A percentile compares a stretch with the other conserved stretches of the same genome.
These are phyloP conservation scores for Otis tarda DNA, from an alignment of 2,113 vertebrate species.

Conservation along the genomic window DNA sequence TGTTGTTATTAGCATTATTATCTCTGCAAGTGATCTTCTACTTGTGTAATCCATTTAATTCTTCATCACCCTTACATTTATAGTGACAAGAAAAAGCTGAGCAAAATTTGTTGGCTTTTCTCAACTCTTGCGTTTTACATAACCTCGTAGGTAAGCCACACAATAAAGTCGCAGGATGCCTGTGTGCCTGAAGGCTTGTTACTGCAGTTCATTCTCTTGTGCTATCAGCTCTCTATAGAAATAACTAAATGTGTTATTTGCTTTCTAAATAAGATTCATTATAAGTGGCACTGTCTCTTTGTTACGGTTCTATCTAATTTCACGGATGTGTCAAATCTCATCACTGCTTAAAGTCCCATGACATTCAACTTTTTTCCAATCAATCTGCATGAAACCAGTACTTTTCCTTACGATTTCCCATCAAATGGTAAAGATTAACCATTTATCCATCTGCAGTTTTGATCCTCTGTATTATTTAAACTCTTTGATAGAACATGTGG, in stretches of 20 bases:
- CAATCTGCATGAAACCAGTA: not conserved
- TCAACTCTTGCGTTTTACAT: not conserved
- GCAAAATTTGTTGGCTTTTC: not conserved
- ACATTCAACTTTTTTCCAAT: not conserved
- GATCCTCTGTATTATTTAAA: not conserved
- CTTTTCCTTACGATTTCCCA: not conserved
- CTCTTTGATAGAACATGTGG: not conserved
- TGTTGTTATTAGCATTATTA: not conserved
- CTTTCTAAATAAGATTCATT: slow-evolving; percentile 33
- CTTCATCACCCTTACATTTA: not conserved
- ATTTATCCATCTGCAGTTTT: not conserved
- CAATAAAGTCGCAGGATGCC: not conserved
- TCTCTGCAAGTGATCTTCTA: not conserved
- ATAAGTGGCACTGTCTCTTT: not conserved
- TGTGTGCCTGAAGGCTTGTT: not conserved
- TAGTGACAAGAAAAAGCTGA: not conserved
- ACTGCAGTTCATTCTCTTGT: not conserved
- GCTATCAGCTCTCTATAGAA: not conserved
- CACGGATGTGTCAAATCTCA: not conserved
- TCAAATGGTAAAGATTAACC: not conserved
- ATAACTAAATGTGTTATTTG: slow-evolving; percentile 7
- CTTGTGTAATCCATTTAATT: not conserved
- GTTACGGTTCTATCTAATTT: slow-evolving; percentile 36
- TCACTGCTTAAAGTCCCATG: slow-evolving; percentile 2
- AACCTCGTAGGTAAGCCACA: not conserved